Conservation (phyloP, 2,113 vertebrate genomes). For the Zosterops lateralis region DNA sequence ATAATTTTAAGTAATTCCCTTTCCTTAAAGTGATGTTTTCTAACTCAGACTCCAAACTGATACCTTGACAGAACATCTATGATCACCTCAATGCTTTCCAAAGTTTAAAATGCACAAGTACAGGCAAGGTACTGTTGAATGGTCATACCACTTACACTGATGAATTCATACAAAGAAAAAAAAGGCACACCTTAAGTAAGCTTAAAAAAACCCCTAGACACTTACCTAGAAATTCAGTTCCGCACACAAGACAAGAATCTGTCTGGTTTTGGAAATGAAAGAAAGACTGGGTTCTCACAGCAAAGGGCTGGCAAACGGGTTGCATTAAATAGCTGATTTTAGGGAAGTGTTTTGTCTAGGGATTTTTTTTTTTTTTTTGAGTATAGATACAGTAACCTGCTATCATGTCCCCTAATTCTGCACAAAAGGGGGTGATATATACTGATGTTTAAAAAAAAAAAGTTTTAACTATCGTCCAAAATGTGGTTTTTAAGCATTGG, state of each 20-base stretch:
- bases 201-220: neutral
- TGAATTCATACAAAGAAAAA: neutral
- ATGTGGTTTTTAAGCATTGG: neutral
- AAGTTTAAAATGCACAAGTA: neutral
- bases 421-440: neutral
- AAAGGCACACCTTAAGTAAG: neutral
- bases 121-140: neutral
- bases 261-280: conserved; percentile 13
- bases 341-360: conserved; percentile 75
- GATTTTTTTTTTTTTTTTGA: conserved; percentile 71
- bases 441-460: neutral
- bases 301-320: conserved; percentile 39
- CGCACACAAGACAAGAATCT: neutral
- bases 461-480: neutral
- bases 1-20: neutral
- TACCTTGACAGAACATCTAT: neutral
- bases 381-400: conserved; percentile 62
- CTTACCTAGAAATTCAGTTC: conserved; percentile 64
- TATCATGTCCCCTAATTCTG: conserved; percentile 2
- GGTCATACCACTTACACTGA: neutral
- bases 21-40: neutral
- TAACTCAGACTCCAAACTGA: neutral
- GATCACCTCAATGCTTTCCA: neutral
- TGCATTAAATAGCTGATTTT: conserved; percentile 78
- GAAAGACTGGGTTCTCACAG: conserved; percentile 32